Evolutionary conservation across 2,888 invertebrate species (phyloP), one percentile per base, ranked within the genome.

Genomic region (Tetropium fuscum): DNA sequence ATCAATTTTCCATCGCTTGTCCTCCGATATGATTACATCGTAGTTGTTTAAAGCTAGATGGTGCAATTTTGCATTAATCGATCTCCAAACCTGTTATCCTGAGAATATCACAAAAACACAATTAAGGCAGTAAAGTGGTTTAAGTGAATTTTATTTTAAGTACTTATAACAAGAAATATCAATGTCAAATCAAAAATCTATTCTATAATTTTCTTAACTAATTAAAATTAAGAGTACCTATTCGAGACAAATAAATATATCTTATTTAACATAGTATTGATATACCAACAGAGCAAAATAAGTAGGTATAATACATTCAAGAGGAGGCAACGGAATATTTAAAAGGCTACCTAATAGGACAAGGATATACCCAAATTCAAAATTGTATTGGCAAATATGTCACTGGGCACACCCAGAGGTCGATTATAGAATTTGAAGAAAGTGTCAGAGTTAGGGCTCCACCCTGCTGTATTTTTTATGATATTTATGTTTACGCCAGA

Each of bases 401-500:
- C 56, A 25, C 48, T 58, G 6, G 51, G 54, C 15, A 16, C 8
- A 5, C 15, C 27, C n/a, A 27, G 27, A 6, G 7, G n/a, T n/a
- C n/a, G n/a, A n/a, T n/a, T n/a, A n/a, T n/a, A n/a, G n/a, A n/a
- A n/a, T n/a, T n/a, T n/a, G n/a, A n/a, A n/a, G n/a, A n/a, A n/a
- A n/a, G n/a, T n/a, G n/a, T n/a, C n/a, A n/a, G n/a, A n/a, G n/a
- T n/a, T n/a, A n/a, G n/a, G n/a, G n/a, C n/a, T 58, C 63, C 65
- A 64, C 1, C 63, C 65, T 8, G 63, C 65, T 20, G 65, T 51
- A 36, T 61, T 58, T 25, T 47, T 47, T 18, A 64, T 65, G 15
- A 15, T 27, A 11, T 65, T 43, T 13, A 64, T 64, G 19, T 58
- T 53, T 18, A 64, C 20, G 1, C 65, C 65, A 2, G 36, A 34